A percentile compares a stretch with the other conserved stretches of the same genome.
phyloP scores from a whole-genome alignment of 2,797 vertebrate genomes.

The Pterois miles region DNA sequence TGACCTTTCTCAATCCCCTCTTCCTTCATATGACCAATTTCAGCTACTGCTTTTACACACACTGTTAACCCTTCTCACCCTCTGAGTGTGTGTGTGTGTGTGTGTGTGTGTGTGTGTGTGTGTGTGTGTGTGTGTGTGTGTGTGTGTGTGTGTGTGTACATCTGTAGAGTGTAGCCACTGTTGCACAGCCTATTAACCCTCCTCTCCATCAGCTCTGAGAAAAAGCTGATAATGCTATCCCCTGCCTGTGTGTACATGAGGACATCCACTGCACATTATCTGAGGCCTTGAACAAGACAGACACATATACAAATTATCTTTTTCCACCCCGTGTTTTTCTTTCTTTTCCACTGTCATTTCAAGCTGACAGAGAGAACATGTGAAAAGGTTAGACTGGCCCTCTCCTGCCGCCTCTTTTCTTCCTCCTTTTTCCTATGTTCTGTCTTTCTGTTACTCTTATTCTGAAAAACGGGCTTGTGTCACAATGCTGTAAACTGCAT shows the following conservation, averaged over 20 bases:
- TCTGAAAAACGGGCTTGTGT: neutral
- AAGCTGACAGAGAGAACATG: neutral
- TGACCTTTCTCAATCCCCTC: conserved; percentile 54
- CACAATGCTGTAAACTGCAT: neutral
- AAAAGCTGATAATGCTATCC: conserved; percentile 47
- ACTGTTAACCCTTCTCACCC: conserved; percentile 46
- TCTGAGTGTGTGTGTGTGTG: conserved; percentile 8
- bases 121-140: conserved; percentile 13
- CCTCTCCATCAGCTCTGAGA: conserved; percentile 41
- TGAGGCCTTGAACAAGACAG: conserved; percentile 19
- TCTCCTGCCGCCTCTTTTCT: neutral
- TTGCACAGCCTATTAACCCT: conserved; percentile 35
- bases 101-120: conserved; percentile 10
- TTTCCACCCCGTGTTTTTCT: conserved; percentile 14
- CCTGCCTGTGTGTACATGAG: conserved; percentile 4
- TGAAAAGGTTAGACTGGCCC: neutral
- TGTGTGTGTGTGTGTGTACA: neutral
- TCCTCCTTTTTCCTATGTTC: neutral
- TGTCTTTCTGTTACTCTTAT: neutral
- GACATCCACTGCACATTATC: conserved; percentile 17
- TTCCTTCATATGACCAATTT: conserved; percentile 39
- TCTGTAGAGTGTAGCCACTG: neutral
- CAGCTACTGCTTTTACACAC: conserved; percentile 42
- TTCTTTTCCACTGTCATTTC: neutral
- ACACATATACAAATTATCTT: conserved; percentile 3